These are phyloP conservation scores for Drosophila sordidula DNA, from an alignment of 2,888 invertebrate genomes.

Conservation along the genomic window DNA sequence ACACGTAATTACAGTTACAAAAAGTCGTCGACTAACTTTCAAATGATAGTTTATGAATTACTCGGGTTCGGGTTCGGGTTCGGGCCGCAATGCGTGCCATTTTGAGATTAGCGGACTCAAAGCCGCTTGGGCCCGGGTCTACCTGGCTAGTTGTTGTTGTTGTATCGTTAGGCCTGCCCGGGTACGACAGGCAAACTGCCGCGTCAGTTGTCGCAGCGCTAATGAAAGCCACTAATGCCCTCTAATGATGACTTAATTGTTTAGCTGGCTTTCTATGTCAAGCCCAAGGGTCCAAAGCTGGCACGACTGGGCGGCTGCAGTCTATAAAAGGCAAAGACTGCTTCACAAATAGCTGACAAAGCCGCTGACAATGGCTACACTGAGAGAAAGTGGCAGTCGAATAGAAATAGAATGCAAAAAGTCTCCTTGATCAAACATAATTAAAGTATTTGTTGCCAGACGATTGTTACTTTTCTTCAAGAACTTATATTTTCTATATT, in stretches of 20 bases:
- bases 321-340: constrained; percentile 51
- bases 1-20: constrained; percentile 58
- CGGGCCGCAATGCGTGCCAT: constrained; percentile 65
- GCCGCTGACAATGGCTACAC: constrained; percentile 31
- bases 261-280: constrained; percentile 32
- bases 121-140: constrained; percentile 21
- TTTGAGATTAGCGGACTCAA: constrained; percentile 55
- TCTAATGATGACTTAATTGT: constrained; percentile 76
- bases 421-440: no score
- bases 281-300: constrained; percentile 35
- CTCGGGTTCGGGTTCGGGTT: constrained; percentile 7
- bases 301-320: constrained; percentile 3
- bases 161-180: constrained; percentile 16
- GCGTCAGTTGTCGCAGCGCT: constrained; percentile 58
- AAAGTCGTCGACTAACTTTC: constrained; percentile 57
- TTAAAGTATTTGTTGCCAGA: no score
- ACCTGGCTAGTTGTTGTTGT: constrained; percentile 27
- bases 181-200: constrained; percentile 43
- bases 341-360: constrained; percentile 51
- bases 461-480: no score
- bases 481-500: no score
- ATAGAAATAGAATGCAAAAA: no score
- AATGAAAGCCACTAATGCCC: constrained; percentile 65
- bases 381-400: neutral
- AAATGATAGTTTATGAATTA: constrained; percentile 47